Conservation (phyloP, 35 echinoderm and acorn worm species). For the Apostichopus parvimensis region DNA sequence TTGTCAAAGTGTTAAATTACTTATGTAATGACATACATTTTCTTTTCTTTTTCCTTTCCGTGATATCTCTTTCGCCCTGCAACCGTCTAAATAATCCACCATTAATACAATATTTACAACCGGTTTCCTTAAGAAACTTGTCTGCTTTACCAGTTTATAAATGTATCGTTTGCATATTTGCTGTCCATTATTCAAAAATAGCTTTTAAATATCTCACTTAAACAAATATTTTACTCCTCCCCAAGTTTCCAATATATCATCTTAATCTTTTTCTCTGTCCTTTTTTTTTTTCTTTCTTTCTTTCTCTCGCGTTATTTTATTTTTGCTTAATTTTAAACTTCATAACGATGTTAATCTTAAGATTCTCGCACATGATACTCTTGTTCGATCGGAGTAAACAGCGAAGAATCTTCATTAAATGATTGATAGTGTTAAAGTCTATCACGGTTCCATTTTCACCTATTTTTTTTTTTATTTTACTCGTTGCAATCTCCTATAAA, state of each 20-base stretch:
- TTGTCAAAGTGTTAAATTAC: no score
- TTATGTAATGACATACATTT: no score
- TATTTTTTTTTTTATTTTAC: no score
- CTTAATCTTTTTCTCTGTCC: background rate
- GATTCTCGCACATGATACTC: background rate
- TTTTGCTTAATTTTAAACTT: background rate
- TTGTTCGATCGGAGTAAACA: background rate
- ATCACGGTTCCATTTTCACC: background rate
- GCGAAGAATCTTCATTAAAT: background rate
- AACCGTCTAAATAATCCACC: no score
- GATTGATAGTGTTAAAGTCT: background rate
- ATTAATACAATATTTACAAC: no score
- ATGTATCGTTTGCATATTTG: no score
- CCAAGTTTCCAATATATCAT: background rate
- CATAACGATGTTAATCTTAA: background rate
- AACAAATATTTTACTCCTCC: background rate
- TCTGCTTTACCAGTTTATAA: no score
- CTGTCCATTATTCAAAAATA: background rate
- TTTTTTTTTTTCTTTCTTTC: background rate
- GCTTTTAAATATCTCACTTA: background rate
- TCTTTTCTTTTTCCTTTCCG: no score
- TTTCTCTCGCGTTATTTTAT: background rate
- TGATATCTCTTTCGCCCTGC: no score
- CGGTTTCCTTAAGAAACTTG: no score
- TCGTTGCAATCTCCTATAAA: no score